A percentile compares a stretch with the other conserved stretches of the same genome.
Conservation (phyloP, 1,140 invertebrate genomes). For the Lasioglossum baleicum region DNA sequence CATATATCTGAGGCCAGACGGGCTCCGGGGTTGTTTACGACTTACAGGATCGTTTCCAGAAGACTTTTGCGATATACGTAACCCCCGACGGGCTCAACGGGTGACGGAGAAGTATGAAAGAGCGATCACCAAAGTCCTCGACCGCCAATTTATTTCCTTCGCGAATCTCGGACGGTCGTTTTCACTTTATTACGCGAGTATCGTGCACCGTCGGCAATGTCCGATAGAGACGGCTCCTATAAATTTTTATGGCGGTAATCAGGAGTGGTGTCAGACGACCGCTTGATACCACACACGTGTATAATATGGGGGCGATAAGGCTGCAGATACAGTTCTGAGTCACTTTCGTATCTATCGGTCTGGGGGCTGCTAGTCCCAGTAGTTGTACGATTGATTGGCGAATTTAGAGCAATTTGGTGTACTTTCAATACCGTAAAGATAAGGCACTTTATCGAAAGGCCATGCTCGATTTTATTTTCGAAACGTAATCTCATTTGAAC, state of each 20-base stretch:
- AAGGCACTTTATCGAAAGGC: not conserved
- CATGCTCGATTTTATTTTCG: not conserved
- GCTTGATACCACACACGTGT: slow-evolving; percentile 47
- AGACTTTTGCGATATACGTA: slow-evolving; percentile 64
- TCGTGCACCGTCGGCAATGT: slow-evolving; percentile 33
- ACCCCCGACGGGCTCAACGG: slow-evolving; percentile 58
- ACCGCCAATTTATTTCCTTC: slow-evolving; percentile 59
- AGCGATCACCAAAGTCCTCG: slow-evolving; percentile 56
- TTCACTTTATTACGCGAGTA: slow-evolving; percentile 64
- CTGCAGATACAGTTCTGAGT: slow-evolving; percentile 3
- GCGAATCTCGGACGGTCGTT: slow-evolving; percentile 63
- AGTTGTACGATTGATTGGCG: not conserved
- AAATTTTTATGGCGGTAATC: slow-evolving; percentile 65
- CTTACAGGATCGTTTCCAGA: slow-evolving; percentile 69
- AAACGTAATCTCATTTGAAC: not conserved
- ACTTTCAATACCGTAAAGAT: not conserved
- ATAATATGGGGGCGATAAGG: slow-evolving; percentile 49
- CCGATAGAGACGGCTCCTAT: slow-evolving; percentile 52
- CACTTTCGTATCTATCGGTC: slow-evolving; percentile 17
- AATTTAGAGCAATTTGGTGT: slow-evolving; percentile 16
- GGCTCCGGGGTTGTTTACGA: slow-evolving; percentile 68
- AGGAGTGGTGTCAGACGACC: slow-evolving; percentile 45
- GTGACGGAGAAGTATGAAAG: slow-evolving; percentile 63
- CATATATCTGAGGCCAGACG: slow-evolving; percentile 68
- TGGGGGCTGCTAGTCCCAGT: not conserved